Conservation (phyloP, 2,113 vertebrate genomes). For the Hippocampus comes region DNA sequence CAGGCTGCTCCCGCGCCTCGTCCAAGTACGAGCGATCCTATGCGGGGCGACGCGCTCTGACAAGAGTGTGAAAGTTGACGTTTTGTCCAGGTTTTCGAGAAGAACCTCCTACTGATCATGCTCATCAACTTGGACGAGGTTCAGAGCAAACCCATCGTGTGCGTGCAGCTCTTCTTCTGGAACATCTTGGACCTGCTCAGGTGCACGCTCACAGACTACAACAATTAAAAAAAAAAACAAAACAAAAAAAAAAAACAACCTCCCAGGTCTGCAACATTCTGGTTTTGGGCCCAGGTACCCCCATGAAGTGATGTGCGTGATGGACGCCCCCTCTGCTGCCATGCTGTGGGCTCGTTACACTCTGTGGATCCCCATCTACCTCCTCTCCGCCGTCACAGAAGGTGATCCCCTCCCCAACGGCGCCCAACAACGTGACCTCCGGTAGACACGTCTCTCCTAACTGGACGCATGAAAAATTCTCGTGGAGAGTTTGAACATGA, state of each 20-base stretch:
- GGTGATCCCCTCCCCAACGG: constrained; percentile 59
- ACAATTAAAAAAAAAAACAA: no score
- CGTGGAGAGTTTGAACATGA: background rate
- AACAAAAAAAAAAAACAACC: background rate
- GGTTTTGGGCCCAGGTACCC: constrained; percentile 58
- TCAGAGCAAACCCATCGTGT: constrained; percentile 84
- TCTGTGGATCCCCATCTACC: constrained; percentile 80
- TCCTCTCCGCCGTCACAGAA: constrained; percentile 81
- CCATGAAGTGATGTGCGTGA: constrained; percentile 78
- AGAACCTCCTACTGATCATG: constrained; percentile 82
- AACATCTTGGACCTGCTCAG: constrained; percentile 84
- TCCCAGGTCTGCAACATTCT: background rate
- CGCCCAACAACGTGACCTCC: background rate
- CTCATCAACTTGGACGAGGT: constrained; percentile 88
- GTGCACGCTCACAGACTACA: constrained; percentile 25
- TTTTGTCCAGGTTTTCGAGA: constrained; percentile 80
- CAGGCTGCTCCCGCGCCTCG: constrained; percentile 77
- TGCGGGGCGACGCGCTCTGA: no score
- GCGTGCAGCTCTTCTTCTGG: constrained; percentile 87
- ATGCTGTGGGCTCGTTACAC: constrained; percentile 85
- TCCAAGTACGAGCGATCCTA: constrained; percentile 74
- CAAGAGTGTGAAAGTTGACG: background rate
- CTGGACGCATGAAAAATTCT: no score
- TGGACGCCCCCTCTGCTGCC: constrained; percentile 68
- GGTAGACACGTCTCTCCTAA: no score